These are phyloP conservation scores for Microtus ochrogaster DNA, from an alignment of 2,113 vertebrate species.

Conservation along the genomic window DNA sequence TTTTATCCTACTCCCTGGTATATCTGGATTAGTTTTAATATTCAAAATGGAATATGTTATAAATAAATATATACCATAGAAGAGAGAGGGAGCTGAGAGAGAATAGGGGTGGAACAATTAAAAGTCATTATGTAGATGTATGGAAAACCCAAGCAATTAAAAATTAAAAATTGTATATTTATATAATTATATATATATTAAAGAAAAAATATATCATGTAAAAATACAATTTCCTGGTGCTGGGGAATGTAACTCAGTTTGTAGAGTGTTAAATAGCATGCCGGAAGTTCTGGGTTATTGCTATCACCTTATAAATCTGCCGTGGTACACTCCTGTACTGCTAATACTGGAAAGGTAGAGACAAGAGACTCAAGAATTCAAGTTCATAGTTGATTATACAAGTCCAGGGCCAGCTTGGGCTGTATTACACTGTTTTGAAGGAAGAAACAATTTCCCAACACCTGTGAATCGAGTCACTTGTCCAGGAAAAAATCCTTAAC, in stretches of 20 bases:
- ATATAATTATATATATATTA: neutral
- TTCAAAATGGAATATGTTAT: neutral
- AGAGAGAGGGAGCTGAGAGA: neutral
- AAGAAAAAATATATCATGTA: neutral
- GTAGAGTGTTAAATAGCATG: neutral
- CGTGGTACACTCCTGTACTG: neutral
- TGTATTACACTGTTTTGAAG: neutral
- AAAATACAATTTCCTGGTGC: neutral
- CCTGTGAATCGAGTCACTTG: neutral
- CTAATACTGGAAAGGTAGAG: neutral
- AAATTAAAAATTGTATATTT: neutral
- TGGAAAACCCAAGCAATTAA: neutral
- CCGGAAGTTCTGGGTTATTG: neutral
- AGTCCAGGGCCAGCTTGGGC: neutral
- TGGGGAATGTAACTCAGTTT: neutral
- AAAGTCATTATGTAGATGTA: neutral
- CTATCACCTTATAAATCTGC: neutral
- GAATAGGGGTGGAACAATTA: neutral
- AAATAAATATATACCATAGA: neutral
- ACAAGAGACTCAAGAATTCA: neutral
- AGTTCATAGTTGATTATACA: neutral
- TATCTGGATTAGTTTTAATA: constrained; percentile 10
- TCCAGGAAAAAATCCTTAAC: constrained; percentile 5
- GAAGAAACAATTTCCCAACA: neutral
- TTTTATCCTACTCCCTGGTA: neutral